Evolutionary conservation across 2,888 invertebrate species (phyloP).

Genomic region (Chalcosyrphus nemorum): DNA sequence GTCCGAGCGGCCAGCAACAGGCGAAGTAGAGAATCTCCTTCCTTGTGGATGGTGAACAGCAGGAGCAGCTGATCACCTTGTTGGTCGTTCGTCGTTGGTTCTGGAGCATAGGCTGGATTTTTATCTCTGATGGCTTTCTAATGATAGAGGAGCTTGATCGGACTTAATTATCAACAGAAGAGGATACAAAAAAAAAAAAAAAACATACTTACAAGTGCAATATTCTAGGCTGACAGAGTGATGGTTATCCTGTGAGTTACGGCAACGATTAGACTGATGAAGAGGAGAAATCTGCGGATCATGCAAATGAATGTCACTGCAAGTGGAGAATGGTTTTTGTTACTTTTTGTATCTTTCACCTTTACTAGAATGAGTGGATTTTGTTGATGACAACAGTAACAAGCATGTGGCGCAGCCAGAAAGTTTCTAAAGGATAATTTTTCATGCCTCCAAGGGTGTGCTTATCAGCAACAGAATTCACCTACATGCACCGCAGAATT

Average conservation of each 20-base stretch:
- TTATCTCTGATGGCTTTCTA: slow-evolving; percentile 67
- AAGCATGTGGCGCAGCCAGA: slow-evolving; percentile 14
- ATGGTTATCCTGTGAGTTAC: slow-evolving; percentile 64
- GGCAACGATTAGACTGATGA: slow-evolving; percentile 44
- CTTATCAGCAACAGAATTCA: slow-evolving; percentile 65
- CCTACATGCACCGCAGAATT: slow-evolving; percentile 63
- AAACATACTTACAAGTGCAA: slow-evolving; percentile 2
- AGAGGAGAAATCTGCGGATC: slow-evolving; percentile 24
- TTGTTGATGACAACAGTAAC: slow-evolving; percentile 61
- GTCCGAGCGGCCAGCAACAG: slow-evolving; percentile 67
- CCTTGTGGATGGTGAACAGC: background rate
- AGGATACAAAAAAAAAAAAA: slow-evolving; percentile 10
- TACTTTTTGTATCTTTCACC: background rate
- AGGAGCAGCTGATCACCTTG: slow-evolving; percentile 51
- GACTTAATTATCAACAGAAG: slow-evolving; percentile 45
- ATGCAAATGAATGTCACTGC: slow-evolving; percentile 67
- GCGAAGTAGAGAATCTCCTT: slow-evolving; percentile 20
- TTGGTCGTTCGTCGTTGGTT: slow-evolving; percentile 41
- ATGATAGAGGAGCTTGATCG: slow-evolving; percentile 64
- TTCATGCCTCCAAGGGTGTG: slow-evolving; percentile 66
- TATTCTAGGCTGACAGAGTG: slow-evolving; percentile 32
- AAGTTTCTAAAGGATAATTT: slow-evolving; percentile 63
- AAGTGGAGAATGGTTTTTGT: slow-evolving; percentile 4
- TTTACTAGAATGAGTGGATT: slow-evolving; percentile 48
- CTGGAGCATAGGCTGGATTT: slow-evolving; percentile 43